Conservation (phyloP, 2,888 invertebrate species). For the Meloe dianella region DNA sequence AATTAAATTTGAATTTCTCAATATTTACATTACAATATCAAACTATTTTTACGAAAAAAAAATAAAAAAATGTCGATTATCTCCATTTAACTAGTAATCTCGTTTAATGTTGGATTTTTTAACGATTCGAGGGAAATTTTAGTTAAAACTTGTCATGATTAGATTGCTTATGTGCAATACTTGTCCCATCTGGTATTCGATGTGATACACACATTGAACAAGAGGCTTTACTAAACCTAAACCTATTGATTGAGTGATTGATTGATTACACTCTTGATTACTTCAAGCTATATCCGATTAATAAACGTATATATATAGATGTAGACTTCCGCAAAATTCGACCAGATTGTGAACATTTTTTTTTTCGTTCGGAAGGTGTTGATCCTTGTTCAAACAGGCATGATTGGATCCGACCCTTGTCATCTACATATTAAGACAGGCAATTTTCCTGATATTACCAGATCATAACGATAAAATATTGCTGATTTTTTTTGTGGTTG, state of each 20-base stretch:
- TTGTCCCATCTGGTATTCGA: slow-evolving; percentile 3
- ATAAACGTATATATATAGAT: slow-evolving; percentile 13
- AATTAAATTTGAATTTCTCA: not conserved
- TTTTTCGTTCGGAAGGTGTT: not conserved
- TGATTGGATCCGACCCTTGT: slow-evolving; percentile 8
- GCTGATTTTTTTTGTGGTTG: not conserved
- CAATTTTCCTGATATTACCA: not conserved
- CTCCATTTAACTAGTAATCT: not conserved
- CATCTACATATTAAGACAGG: not conserved
- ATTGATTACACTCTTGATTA: slow-evolving; percentile 34
- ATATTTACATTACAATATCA: not conserved
- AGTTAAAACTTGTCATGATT: no score
- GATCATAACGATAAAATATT: not conserved
- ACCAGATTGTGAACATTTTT: not conserved
- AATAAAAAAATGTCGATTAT: not conserved
- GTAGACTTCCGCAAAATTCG: not conserved
- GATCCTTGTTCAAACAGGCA: not conserved
- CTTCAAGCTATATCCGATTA: slow-evolving; percentile 23
- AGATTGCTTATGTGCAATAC: not conserved
- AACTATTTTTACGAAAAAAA: no score
- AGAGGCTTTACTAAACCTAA: slow-evolving; percentile 8
- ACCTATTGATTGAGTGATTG: slow-evolving; percentile 32
- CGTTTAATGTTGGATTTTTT: not conserved
- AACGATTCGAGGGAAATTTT: not conserved
- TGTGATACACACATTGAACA: not conserved